Evolutionary conservation across 2,888 invertebrate species (phyloP).

Genomic region (Tolmerus cingulatus): DNA sequence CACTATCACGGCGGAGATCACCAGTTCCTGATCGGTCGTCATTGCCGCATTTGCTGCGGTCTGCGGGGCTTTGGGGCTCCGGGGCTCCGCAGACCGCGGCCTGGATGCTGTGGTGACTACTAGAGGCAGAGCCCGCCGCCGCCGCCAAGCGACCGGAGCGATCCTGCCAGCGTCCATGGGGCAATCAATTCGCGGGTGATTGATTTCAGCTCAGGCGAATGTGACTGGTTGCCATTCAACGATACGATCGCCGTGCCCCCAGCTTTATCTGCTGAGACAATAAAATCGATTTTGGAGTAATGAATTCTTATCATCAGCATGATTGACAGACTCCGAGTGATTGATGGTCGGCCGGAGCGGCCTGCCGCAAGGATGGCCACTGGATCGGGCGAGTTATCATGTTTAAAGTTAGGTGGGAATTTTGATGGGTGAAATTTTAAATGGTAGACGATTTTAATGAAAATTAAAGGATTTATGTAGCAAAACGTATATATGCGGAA

Average conservation of each 20-base stretch:
- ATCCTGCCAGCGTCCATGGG: background rate
- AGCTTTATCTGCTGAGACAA: slow-evolving; percentile 11
- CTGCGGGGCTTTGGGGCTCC: background rate
- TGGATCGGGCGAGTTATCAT: background rate
- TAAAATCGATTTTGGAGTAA: slow-evolving; percentile 20
- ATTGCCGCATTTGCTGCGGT: slow-evolving; percentile 8
- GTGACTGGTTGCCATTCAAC: slow-evolving; percentile 17
- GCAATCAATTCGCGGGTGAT: slow-evolving; percentile 26
- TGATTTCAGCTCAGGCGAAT: slow-evolving; percentile 5
- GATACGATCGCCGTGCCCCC: background rate
- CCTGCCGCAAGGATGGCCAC: background rate
- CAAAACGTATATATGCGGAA: too few species aligned
- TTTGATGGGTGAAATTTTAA: background rate
- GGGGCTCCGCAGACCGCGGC: background rate
- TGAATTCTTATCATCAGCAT: slow-evolving; percentile 2
- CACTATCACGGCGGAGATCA: slow-evolving; percentile 44
- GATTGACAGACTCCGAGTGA: background rate
- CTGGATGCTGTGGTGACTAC: background rate
- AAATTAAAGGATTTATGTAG: background rate
- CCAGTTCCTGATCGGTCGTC: slow-evolving; percentile 44
- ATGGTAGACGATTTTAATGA: background rate
- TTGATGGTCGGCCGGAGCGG: background rate
- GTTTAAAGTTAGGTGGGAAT: background rate
- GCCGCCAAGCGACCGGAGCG: too few species aligned
- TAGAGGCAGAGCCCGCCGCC: background rate